Evolutionary conservation across 2,113 vertebrate genomes (phyloP).

Genomic region (Rhea pennata): DNA sequence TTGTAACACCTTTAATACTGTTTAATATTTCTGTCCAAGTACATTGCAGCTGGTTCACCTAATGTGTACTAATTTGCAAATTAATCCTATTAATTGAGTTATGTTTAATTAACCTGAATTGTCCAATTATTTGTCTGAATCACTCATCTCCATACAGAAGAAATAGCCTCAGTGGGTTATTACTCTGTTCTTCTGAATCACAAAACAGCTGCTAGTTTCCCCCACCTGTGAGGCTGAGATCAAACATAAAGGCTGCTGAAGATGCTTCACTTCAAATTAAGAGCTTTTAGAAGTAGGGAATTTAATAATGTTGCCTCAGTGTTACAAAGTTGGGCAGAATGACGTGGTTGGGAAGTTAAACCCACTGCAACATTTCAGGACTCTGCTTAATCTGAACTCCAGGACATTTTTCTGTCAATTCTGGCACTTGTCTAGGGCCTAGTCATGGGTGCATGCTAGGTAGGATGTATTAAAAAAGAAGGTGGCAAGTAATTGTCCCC

Average conservation of each 20-base stretch:
- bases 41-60: slow-evolving; percentile 39
- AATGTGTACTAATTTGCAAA: slow-evolving; percentile 53
- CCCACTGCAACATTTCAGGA: background rate
- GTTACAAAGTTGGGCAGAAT: background rate
- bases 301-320: background rate
- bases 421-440: background rate
- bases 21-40: slow-evolving; percentile 32
- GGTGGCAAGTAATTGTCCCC: background rate
- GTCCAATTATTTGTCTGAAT: slow-evolving; percentile 40
- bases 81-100: slow-evolving; percentile 55
- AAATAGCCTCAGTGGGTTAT: slow-evolving; percentile 17
- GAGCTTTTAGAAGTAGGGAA: background rate
- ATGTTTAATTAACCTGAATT: slow-evolving; percentile 39
- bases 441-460: background rate
- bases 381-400: background rate
- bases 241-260: slow-evolving; percentile 15
- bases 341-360: background rate
- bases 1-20: slow-evolving; percentile 8
- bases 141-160: background rate
- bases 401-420: background rate
- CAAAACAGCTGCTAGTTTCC: slow-evolving; percentile 24
- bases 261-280: background rate
- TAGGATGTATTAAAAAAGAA: background rate
- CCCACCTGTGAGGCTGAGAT: slow-evolving; percentile 21
- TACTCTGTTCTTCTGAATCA: slow-evolving; percentile 17